Evolutionary conservation across 2,888 invertebrate genomes (phyloP), one percentile per base, ranked within the genome.

Genomic region (Rhagophthalmus giganteus): DNA sequence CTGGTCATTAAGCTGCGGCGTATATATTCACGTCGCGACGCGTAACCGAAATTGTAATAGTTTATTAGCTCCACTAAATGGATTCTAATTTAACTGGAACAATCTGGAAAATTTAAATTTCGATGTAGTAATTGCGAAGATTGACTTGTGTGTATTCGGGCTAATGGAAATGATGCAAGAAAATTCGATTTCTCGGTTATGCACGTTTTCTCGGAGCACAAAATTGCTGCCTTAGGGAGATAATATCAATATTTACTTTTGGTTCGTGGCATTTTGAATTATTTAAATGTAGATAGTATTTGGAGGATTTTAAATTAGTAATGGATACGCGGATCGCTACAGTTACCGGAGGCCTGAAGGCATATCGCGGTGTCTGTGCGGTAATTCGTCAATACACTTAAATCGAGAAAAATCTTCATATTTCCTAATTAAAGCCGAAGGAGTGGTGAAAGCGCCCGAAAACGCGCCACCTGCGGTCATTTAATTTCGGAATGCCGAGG

Each of bases 161-260:
- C 34, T 44, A 44, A 50, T 50, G 50, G 44, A 50, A 50, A 45
- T 50, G 38, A 33, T 50, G 44, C 39, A 50, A 50, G 50, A 50
- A 50, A 44, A 50, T 50, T 50, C 39, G 39, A 39, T 50, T 44
- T 48, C 48, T 40, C 14, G 33, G 33, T 27, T 47, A 39, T 42
- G 42, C 42, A 42, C 32, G 41, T 41, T 49, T 37, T 37, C 34
- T 41, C 38, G 28, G 41, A 49, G 41, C 28, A 42, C 31, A 34
- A 33, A 40, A 44, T 50, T 50, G 44, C 30, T 38, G 50, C 44
- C 50, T 38, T 27, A 33, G 50, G 49, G 41, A 42, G 35, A 42
- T 41, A 50, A 44, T 50, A 50, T 50, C 50, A 50, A 50, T 50
- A 44, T 50, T 50, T 50, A 33, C 50, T 33, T 38, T 42, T 38